Percentiles rank a stretch among this genome's conserved stretches.
These are phyloP conservation scores for Panagrolaimus sp. DNA, from an alignment of 1,140 invertebrate genomes.

Conservation along the genomic window DNA sequence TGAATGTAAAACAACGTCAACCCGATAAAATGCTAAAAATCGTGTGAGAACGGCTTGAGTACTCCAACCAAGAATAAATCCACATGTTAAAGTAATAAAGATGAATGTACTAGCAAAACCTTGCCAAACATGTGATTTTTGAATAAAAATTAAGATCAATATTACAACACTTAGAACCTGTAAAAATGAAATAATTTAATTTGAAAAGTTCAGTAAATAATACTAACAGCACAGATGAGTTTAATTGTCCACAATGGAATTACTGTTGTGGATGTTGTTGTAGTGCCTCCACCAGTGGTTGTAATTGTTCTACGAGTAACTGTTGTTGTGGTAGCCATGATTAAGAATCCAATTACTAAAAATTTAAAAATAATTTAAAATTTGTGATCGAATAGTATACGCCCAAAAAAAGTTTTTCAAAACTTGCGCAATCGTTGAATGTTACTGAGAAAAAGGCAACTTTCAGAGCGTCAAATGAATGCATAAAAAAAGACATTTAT, in stretches of 20 bases:
- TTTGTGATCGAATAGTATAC: too few relatives aligned
- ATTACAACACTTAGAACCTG: background rate
- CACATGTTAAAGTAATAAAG: background rate
- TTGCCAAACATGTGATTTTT: background rate
- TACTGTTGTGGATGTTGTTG: background rate
- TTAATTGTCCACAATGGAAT: conserved; percentile 7
- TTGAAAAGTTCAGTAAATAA: too few relatives aligned
- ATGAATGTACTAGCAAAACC: conserved; percentile 1
- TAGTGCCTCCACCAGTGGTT: background rate
- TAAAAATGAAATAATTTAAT: too few relatives aligned
- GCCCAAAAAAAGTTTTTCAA: too few relatives aligned
- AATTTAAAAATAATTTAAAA: too few relatives aligned
- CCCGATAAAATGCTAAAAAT: background rate
- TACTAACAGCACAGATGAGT: background rate
- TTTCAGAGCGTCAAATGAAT: too few relatives aligned
- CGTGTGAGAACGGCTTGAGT: background rate
- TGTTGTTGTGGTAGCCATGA: background rate
- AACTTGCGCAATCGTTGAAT: too few relatives aligned
- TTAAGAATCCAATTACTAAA: too few relatives aligned
- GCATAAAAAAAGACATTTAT: too few relatives aligned
- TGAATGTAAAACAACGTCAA: background rate
- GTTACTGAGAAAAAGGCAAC: too few relatives aligned
- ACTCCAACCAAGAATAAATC: conserved; percentile 4
- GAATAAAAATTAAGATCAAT: conserved; percentile 2
- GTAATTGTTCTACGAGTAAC: background rate